phyloP scores from a whole-genome alignment of 2,797 vertebrate species.

The Microchirus variegatus region DNA sequence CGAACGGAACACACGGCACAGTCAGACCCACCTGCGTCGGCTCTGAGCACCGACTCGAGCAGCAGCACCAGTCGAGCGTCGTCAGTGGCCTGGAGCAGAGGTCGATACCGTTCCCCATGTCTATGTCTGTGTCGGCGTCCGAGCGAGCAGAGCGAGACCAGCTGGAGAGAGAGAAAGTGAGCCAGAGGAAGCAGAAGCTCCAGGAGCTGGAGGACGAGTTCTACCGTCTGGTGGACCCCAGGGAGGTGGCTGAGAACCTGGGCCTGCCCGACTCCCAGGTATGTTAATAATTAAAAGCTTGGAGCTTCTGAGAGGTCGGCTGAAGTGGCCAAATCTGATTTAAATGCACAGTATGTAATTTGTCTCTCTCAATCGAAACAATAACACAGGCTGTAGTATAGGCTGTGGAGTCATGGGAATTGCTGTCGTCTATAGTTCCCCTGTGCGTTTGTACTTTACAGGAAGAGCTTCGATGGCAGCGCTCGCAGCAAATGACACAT shows the following conservation, averaged over 20 bases:
- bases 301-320: background rate
- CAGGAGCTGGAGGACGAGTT: constrained; percentile 96
- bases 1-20: constrained; percentile 26
- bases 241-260: constrained; percentile 89
- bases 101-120: constrained; percentile 35
- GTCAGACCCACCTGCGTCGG: constrained; percentile 13
- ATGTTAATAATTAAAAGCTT: background rate
- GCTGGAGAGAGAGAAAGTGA: constrained; percentile 90
- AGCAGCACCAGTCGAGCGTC: constrained; percentile 39
- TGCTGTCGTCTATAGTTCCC: too few relatives aligned
- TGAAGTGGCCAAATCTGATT: background rate
- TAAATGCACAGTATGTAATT: background rate
- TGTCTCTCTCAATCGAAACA: background rate
- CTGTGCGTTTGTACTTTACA: too few relatives aligned
- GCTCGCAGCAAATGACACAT: too few relatives aligned
- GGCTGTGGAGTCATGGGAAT: too few relatives aligned
- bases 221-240: constrained; percentile 90
- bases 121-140: constrained; percentile 38
- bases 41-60: constrained; percentile 37
- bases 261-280: constrained; percentile 82
- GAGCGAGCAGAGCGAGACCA: constrained; percentile 80
- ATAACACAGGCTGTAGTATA: too few relatives aligned
- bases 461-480: too few relatives aligned
- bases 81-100: constrained; percentile 50
- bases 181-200: constrained; percentile 93